Base-by-base conservation (phyloP, 2,113 vertebrate species). In the Semicossyphus pulcher region DNA sequence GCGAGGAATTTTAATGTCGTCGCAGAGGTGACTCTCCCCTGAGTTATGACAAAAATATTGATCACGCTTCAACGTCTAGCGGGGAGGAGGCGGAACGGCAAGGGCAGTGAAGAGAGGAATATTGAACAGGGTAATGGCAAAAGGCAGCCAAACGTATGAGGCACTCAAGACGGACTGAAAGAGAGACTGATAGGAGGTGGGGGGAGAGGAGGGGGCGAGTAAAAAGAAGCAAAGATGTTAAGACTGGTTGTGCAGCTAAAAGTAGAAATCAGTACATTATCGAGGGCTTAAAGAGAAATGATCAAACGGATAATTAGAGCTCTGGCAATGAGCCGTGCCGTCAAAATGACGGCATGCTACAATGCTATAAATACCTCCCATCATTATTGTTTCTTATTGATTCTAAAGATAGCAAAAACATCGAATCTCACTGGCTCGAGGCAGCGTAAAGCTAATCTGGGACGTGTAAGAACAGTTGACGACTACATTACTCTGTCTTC, bases 41-140 rank as follows among this genome's bases (percentile, higher is more conserved):
- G 83, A 91, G 77, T 85, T 90, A 89, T 85, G 87, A 84, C 73
- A 81, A 80, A 89, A 86, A 89, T 90, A 91, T 91, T 77, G 87
- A 89, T 89, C 79, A 44, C 31, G 45, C 67, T 65, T 81, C 61
- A 80, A 37, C 20, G 42, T 87, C 65, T 68, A 51, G 80, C 48
- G 32, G 73, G 41, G 53, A 56, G 61, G 63, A 80, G 52, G 69
- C 15, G 18, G 62, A 79, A 41, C 9, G 10, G 71, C 81, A 88
- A 89, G 83, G 86, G 80, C 83, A 70, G 57, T 54, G 20, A 34
- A 57, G 90, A 87, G 78, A 79, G 74, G 83, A 90, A 84, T 89
- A 84, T 78, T 72, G 63, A 91, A 75, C 18, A 39, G 80, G 48
- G 45, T 52, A 62, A 71, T 47, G 72, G 78, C 12, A 34, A 60